Conservation (phyloP, 2,888 invertebrate species). For the Adelognathus sp. region DNA sequence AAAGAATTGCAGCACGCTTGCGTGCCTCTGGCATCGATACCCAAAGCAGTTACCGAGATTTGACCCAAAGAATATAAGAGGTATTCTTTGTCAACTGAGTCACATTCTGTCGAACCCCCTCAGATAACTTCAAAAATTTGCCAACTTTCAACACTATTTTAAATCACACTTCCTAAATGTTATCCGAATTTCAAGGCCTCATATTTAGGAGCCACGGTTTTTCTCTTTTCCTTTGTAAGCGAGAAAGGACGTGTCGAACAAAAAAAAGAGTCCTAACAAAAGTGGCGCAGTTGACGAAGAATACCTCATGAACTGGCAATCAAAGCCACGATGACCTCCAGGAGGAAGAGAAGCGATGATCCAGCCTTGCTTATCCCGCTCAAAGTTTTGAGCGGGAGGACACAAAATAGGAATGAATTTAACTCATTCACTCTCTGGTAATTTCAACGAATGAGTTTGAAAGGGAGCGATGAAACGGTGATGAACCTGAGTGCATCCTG, state of each 20-base stretch:
- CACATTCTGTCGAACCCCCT: no score
- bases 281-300: neutral
- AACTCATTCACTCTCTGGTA: slow-evolving; percentile 3
- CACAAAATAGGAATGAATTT: neutral
- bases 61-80: neutral
- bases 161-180: no score
- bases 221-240: no score
- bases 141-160: no score
- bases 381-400: neutral
- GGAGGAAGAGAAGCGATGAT: neutral
- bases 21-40: slow-evolving; percentile 8
- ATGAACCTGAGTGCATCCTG: slow-evolving; percentile 22
- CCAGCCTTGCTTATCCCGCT: neutral
- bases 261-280: no score
- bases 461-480: slow-evolving; percentile 7
- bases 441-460: slow-evolving; percentile 21
- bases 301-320: neutral
- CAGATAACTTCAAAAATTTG: no score
- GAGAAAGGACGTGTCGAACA: no score
- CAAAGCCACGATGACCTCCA: neutral
- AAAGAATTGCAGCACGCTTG: slow-evolving; percentile 39
- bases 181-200: no score
- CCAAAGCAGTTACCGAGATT: slow-evolving; percentile 13
- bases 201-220: no score
- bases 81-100: no score